phyloP scores from a whole-genome alignment of 2,888 invertebrate genomes.

The Melieria picta region DNA sequence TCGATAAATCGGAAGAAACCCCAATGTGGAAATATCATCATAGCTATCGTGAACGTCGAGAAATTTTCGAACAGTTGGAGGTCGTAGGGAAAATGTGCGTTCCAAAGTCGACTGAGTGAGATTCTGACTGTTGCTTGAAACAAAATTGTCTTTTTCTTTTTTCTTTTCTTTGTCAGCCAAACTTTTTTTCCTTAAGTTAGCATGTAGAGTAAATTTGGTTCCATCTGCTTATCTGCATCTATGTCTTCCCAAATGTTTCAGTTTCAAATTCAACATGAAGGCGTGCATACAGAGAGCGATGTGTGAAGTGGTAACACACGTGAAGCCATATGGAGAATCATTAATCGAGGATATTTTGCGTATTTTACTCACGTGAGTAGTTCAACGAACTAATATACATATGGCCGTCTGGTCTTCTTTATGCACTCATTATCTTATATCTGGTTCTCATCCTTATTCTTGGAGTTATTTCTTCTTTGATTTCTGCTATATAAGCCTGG shows the following conservation, averaged over 20 bases:
- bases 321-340: slow-evolving; percentile 70
- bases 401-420: too few species aligned
- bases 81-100: slow-evolving; percentile 49
- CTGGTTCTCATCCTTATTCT: too few species aligned
- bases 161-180: too few species aligned
- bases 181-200: too few species aligned
- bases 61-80: slow-evolving; percentile 51
- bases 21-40: slow-evolving; percentile 47
- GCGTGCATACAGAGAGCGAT: slow-evolving; percentile 73
- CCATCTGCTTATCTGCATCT: too few species aligned
- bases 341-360: slow-evolving; percentile 74
- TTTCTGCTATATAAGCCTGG: too few species aligned
- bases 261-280: slow-evolving; percentile 48
- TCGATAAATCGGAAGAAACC: slow-evolving; percentile 27
- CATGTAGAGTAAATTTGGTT: too few species aligned
- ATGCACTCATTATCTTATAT: too few species aligned
- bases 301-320: slow-evolving; percentile 71
- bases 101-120: too few species aligned
- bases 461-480: too few species aligned
- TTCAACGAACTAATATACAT: neutral
- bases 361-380: slow-evolving; percentile 71
- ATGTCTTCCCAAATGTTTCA: neutral
- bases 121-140: too few species aligned
- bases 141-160: neutral
- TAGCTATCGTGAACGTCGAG: slow-evolving; percentile 51